Evolutionary conservation across 2,888 invertebrate genomes (phyloP).

Genomic region (Sphaerophoria taeniata): DNA sequence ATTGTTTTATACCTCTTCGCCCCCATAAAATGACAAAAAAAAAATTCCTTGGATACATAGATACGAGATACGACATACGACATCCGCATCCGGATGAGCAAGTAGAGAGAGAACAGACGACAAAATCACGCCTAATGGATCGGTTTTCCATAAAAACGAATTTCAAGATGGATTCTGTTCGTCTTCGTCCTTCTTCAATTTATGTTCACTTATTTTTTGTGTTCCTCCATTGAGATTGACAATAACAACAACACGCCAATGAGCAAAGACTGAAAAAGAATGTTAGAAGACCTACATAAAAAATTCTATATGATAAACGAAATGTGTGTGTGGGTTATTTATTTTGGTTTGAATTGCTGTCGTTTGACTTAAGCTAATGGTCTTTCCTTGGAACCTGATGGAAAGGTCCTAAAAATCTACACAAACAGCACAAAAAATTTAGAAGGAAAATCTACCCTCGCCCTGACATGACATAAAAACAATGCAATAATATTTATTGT

Average conservation of each 20-base stretch:
- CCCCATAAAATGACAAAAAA: constrained; percentile 47
- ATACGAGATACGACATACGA: background rate
- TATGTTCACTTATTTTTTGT: constrained; percentile 40
- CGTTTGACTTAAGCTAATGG: constrained; percentile 74
- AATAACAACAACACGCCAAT: constrained; percentile 2
- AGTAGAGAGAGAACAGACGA: background rate
- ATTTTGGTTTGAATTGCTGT: constrained; percentile 71
- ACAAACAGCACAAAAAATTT: background rate
- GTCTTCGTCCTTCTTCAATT: constrained; percentile 47
- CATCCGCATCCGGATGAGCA: constrained; percentile 13
- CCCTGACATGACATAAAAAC: constrained; percentile 47
- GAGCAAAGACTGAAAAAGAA: constrained; percentile 1
- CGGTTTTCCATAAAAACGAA: constrained; percentile 69
- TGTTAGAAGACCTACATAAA: background rate
- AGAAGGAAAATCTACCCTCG: constrained; percentile 3
- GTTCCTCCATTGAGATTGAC: constrained; percentile 12
- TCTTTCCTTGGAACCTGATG: constrained; percentile 43
- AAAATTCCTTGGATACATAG: constrained; percentile 1
- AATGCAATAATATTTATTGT: constrained; percentile 69
- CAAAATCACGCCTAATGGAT: constrained; percentile 66
- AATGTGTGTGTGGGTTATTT: constrained; percentile 64
- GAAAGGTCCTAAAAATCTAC: constrained; percentile 9
- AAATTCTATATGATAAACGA: background rate
- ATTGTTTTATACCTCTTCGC: constrained; percentile 59
- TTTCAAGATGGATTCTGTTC: constrained; percentile 62